A percentile compares a stretch with the other conserved stretches of the same genome.
phyloP scores from a whole-genome alignment of 2,797 vertebrate genomes.

The Channallabes apus region DNA sequence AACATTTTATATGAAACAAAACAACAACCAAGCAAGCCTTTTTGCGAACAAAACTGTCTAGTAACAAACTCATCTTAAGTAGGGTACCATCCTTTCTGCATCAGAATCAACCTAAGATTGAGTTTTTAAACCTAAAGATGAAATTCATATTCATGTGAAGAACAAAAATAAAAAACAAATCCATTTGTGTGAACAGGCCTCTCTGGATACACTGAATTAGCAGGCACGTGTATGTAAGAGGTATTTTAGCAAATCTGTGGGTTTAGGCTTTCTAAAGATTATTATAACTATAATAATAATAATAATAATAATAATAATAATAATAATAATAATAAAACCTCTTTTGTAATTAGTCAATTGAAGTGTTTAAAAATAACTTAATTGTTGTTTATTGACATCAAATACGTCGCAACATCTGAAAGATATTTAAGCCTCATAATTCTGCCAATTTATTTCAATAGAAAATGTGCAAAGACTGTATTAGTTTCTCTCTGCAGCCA shows the following conservation, averaged over 20 bases:
- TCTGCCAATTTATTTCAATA: neutral
- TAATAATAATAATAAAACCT: neutral
- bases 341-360: neutral
- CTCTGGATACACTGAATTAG: neutral
- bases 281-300: neutral
- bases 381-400: neutral
- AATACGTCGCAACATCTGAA: neutral
- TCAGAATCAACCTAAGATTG: neutral
- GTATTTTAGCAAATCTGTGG: neutral
- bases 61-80: neutral
- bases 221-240: neutral
- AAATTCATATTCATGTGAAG: neutral
- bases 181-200: neutral
- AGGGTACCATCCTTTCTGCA: neutral
- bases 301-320: neutral
- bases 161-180: neutral
- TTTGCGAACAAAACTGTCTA: neutral
- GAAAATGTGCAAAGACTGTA: conserved; percentile 39
- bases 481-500: conserved; percentile 31
- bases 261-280: neutral
- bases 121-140: neutral
- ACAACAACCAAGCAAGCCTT: neutral
- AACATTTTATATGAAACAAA: neutral
- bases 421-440: conserved; percentile 53
- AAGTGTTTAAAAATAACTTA: neutral